Percentiles rank a stretch among this genome's conserved stretches.
These are phyloP conservation scores for Troglohyphantes excavatus DNA, from an alignment of 2,888 invertebrate genomes.

Conservation along the genomic window DNA sequence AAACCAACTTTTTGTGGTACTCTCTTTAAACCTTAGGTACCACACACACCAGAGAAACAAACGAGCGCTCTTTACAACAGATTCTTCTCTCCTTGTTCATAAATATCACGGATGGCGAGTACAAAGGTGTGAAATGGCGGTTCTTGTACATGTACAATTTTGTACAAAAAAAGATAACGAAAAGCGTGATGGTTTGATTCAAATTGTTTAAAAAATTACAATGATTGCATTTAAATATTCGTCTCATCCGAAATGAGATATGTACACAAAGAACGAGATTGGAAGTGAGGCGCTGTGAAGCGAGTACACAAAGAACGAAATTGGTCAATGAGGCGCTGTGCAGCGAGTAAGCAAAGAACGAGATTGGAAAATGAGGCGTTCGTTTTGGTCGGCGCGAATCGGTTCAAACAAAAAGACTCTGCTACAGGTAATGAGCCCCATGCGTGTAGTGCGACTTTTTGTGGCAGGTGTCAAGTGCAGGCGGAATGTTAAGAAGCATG, in stretches of 20 bases:
- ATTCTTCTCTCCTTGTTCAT: not conserved
- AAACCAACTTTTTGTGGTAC: not conserved
- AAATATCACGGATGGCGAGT: not conserved
- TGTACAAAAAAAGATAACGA: no score
- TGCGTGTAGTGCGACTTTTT: slow-evolving; percentile 77
- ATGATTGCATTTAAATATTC: slow-evolving; percentile 47
- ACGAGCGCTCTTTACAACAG: not conserved
- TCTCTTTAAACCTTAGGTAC: not conserved
- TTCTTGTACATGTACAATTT: no score
- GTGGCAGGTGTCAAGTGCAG: slow-evolving; percentile 34
- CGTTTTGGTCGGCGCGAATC: not conserved
- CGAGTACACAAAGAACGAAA: not conserved
- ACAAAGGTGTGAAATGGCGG: not conserved
- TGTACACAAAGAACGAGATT: not conserved
- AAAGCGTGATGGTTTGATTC: no score
- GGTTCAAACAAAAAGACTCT: slow-evolving; percentile 77
- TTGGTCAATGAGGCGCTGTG: not conserved
- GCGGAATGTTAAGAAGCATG: no score
- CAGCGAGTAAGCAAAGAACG: slow-evolving; percentile 5
- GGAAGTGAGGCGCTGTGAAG: no score
- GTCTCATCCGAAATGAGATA: slow-evolving; percentile 4
- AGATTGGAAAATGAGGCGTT: not conserved
- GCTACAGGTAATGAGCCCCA: slow-evolving; percentile 78
- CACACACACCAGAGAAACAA: not conserved
- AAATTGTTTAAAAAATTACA: not conserved